phyloP scores from a whole-genome alignment of 2,888 invertebrate genomes.

The Poecilobothrus nobilitatus region DNA sequence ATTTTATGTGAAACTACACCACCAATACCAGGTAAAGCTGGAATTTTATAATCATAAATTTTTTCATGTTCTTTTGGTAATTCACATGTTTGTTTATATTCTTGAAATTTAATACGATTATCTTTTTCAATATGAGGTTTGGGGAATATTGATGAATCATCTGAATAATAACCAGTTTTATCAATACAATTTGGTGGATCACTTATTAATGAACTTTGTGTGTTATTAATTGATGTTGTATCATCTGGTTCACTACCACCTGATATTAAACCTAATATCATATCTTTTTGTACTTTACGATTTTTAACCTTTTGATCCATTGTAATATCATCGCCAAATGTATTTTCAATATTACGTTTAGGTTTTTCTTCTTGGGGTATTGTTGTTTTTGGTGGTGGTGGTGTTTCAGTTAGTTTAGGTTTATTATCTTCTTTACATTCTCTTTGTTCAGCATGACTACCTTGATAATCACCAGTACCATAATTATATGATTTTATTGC shows the following conservation, averaged over 20 bases:
- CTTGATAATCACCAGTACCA: background rate
- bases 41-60: background rate
- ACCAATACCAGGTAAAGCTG: conserved; percentile 4
- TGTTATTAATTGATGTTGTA: background rate
- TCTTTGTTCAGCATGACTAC: background rate
- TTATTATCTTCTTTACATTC: background rate
- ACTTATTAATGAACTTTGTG: background rate
- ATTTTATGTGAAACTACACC: background rate
- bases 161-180: conserved; percentile 9
- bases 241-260: background rate
- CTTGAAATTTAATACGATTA: background rate
- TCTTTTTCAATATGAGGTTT: background rate
- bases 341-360: background rate
- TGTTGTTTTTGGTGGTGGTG: background rate
- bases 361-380: background rate
- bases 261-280: background rate
- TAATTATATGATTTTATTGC: background rate
- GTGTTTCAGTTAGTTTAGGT: no score
- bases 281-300: background rate
- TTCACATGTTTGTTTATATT: no score
- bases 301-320: background rate
- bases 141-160: background rate
- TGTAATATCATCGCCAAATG: background rate
- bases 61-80: background rate
- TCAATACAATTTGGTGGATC: conserved; percentile 4